Conservation (phyloP, 2,113 vertebrate species). For the Ursus arctos region DNA sequence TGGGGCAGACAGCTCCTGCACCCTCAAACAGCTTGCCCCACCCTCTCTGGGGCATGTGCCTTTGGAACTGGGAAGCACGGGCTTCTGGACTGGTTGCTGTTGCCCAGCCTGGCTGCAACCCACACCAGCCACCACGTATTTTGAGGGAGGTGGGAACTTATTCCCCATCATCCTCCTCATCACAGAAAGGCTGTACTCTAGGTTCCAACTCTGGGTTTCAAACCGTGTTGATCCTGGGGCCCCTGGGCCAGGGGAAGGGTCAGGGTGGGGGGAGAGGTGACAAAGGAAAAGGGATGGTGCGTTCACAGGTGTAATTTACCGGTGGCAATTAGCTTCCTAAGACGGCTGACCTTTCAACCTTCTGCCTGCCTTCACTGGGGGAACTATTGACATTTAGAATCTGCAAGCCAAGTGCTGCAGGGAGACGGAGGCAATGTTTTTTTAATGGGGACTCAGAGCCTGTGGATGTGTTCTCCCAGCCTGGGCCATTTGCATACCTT, state of each 20-base stretch:
- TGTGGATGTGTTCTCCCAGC: neutral
- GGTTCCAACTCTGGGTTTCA: neutral
- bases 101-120: neutral
- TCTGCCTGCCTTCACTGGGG: conserved; percentile 79
- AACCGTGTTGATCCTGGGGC: neutral
- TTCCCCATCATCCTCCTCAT: conserved; percentile 30
- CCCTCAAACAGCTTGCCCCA: neutral
- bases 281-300: conserved; percentile 1
- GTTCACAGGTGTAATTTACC: conserved; percentile 69
- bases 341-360: conserved; percentile 83
- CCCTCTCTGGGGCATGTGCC: neutral
- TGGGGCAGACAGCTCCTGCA: neutral
- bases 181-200: neutral
- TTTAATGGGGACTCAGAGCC: conserved; percentile 79
- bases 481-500: conserved; percentile 77
- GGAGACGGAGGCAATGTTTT: conserved; percentile 80
- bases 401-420: conserved; percentile 74
- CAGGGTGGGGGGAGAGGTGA: neutral
- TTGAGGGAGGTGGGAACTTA: neutral
- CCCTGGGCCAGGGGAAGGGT: neutral
- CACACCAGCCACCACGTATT: neutral
- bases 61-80: rapidly evolving
- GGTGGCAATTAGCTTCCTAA: conserved; percentile 81
- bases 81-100: neutral
- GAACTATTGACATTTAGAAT: conserved; percentile 87